Evolutionary conservation across 2,888 invertebrate species (phyloP).

Genomic region (Monochamus alternatus): DNA sequence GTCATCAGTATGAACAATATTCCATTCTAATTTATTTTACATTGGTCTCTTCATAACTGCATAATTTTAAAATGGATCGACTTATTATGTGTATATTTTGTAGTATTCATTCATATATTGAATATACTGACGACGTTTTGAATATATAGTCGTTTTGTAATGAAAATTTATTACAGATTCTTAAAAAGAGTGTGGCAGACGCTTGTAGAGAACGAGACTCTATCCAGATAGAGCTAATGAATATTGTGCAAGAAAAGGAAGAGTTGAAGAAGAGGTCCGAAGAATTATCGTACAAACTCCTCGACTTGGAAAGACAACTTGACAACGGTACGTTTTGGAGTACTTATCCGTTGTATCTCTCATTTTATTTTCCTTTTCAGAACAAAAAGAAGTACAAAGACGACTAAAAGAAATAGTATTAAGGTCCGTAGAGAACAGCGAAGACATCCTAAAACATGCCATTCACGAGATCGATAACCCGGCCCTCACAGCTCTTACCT

Average conservation of each 20-base stretch:
- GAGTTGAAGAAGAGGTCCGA: constrained; percentile 69
- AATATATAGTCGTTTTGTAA: background rate
- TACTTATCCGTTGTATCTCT: background rate
- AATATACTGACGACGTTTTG: too few species aligned
- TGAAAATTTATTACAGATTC: constrained; percentile 70
- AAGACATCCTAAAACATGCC: constrained; percentile 65
- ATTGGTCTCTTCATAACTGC: too few species aligned
- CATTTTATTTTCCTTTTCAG: constrained; percentile 47
- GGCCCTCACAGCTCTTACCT: constrained; percentile 77
- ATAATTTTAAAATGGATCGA: too few species aligned
- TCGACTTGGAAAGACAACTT: constrained; percentile 69
- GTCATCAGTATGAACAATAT: too few species aligned
- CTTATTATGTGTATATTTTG: too few species aligned
- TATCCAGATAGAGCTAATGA: constrained; percentile 79
- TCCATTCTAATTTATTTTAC: too few species aligned
- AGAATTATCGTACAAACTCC: constrained; percentile 60
- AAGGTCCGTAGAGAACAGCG: constrained; percentile 65
- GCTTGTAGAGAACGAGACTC: constrained; percentile 77
- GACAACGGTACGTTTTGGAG: constrained; percentile 62
- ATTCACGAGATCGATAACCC: constrained; percentile 80
- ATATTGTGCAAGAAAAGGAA: constrained; percentile 79
- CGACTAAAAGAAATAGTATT: constrained; percentile 60
- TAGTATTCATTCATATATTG: too few species aligned
- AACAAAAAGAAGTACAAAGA: constrained; percentile 59
- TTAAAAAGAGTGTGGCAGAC: constrained; percentile 78